Evolutionary conservation across 2,888 invertebrate genomes (phyloP), one percentile per base, ranked within the genome.

Genomic region (Nomada ferruginata): DNA sequence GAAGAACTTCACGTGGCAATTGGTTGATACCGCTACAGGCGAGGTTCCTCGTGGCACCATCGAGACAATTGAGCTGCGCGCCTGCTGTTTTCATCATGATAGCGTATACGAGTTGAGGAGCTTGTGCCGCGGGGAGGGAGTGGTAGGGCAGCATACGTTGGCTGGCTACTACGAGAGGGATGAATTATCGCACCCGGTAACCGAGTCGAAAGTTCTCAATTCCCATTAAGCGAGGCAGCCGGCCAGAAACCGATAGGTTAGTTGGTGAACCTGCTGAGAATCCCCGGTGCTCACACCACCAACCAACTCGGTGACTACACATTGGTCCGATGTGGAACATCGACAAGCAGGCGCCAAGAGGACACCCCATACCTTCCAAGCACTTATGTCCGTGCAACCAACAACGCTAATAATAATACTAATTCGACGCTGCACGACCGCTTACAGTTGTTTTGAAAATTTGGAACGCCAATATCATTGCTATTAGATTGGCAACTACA

Each of bases 161-260:
- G 57, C 74, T 70, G 77, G 23, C 71, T 83, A 78, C 85, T 73
- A 76, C 76, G 87, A 80, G 85, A 69, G 74, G 89, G 89, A 91
- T 91, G 90, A 92, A 92, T 92, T 91, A 92, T 92, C 91, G 89
- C 85, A 80, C 84, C 78, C 84, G 86, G 86, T 87, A 87, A 85
- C 89, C 87, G 86, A 90, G 88, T 89, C 90, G 90, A 92, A 92
- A 92, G 89, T 93, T 92, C 91, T 91, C 90, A 90, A 92, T 92
- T 92, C 91, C 92, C 92, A 93, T 93, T 92, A 92, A 91, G 90
- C 90, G 89, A 88, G 89, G 91, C 91, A 90, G 89, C 91, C 90
- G 90, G 87, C 91, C 91, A 91, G 91, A 93, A 93, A 92, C 90
- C 91, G 90, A 92, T 92, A 92, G 91, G 90, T 93, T 92, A 91